phyloP scores from a whole-genome alignment of 2,888 invertebrate genomes.

The Ochropacha duplaris region DNA sequence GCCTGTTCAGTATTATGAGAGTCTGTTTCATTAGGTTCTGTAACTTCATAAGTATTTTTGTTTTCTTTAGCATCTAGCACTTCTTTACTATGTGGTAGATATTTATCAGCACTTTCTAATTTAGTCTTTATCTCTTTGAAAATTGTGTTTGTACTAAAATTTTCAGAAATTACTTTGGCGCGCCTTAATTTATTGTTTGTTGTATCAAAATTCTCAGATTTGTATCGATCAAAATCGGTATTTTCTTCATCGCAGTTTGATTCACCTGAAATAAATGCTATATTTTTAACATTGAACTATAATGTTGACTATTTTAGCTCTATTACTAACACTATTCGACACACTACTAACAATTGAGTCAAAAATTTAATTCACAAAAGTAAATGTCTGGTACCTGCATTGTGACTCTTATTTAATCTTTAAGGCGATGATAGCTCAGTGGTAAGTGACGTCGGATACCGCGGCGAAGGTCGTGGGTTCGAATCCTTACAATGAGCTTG shows the following conservation, averaged over 20 bases:
- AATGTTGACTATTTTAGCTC: too few relatives aligned
- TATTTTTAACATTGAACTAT: too few relatives aligned
- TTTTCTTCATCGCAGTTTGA: neutral
- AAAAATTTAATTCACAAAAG: neutral
- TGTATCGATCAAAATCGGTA: neutral
- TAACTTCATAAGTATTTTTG: constrained; percentile 41
- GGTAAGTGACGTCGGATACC: too few relatives aligned
- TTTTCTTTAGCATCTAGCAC: constrained; percentile 1
- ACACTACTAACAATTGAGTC: neutral
- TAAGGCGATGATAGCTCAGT: too few relatives aligned
- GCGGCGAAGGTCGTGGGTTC: too few relatives aligned
- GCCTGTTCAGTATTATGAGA: constrained; percentile 8
- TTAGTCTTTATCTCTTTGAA: neutral
- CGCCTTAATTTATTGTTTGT: neutral
- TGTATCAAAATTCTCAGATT: neutral
- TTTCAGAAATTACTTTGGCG: neutral
- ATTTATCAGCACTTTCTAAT: neutral
- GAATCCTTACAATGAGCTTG: too few relatives aligned
- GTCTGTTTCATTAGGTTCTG: constrained; percentile 31
- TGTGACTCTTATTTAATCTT: neutral
- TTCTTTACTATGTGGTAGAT: neutral
- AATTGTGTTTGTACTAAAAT: neutral
- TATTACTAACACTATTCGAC: too few relatives aligned
- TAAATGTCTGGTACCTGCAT: neutral
- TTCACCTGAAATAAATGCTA: neutral